Percentiles rank a stretch among this genome's conserved stretches.
These are phyloP conservation scores for Drosophila orosa DNA, from an alignment of 1,140 invertebrate species.

Conservation along the genomic window DNA sequence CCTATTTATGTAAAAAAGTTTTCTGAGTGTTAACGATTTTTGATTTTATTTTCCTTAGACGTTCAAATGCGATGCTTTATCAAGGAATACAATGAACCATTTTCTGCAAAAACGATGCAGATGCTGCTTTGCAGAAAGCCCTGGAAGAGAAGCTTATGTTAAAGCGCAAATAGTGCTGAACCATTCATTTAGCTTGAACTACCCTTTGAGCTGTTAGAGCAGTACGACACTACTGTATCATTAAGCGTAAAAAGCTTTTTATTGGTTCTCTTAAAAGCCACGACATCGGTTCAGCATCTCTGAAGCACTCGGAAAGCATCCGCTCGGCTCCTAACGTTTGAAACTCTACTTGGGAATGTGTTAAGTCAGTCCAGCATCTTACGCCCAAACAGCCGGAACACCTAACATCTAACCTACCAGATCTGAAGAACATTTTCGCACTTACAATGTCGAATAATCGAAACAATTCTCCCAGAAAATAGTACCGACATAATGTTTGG, in stretches of 20 bases:
- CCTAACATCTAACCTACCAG: neutral
- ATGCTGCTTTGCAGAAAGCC: slow-evolving; percentile 7
- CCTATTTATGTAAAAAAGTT: neutral
- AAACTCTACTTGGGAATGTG: slow-evolving; percentile 8
- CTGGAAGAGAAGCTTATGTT: neutral
- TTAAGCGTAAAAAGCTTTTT: slow-evolving; percentile 28
- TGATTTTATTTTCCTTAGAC: neutral
- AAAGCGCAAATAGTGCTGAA: neutral
- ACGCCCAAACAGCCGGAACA: neutral
- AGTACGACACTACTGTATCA: slow-evolving; percentile 18
- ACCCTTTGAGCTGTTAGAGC: slow-evolving; percentile 13
- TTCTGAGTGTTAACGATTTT: neutral
- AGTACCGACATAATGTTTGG: neutral
- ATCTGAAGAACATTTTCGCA: neutral
- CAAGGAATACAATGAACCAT: neutral
- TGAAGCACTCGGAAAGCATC: slow-evolving; percentile 23
- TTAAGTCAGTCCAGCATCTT: slow-evolving; percentile 47
- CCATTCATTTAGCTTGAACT: neutral
- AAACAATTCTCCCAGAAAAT: neutral
- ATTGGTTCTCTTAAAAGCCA: slow-evolving; percentile 45
- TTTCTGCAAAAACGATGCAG: neutral
- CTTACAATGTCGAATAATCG: neutral
- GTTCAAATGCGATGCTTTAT: too few relatives aligned
- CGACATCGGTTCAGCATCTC: slow-evolving; percentile 24
- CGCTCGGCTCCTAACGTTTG: slow-evolving; percentile 15